Evolutionary conservation across 1,140 invertebrate genomes (phyloP), one percentile per base, ranked within the genome.

Genomic region (Drosophila baimaii): DNA sequence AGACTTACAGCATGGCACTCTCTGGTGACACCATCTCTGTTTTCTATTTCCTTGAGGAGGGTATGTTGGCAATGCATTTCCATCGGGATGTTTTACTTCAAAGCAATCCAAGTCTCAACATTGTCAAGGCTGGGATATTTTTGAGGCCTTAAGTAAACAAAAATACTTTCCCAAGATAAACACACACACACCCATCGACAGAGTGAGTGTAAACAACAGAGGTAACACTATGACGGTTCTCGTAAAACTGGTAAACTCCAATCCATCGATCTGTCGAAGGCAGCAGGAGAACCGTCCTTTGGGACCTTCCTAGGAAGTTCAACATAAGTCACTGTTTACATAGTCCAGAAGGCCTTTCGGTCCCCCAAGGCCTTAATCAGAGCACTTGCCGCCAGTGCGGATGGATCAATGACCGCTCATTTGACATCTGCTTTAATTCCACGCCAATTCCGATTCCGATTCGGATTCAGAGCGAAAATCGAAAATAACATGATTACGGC

Each of bases 361-460:
- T 58, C 56, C 69, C 71, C 63, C 31, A 35, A 41, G 78, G 64
- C 69, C 51, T 81, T 81, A 86, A 81, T 86, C 82, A 66, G 54
- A 65, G 75, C 70, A 79, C 74, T 85, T 75, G 56, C 43, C 25
- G 21, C 13, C 37, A 5, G 29, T 23, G 13, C 17, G 39, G 37
- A 57, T 75, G 83, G 79, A 88, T 86, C 76, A 82, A 73, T 77
- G 71, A 68, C 83, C 83, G 66, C 39, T 72, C 77, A 54, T 56
- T 51, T 63, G 72, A 86, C 82, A 86, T 86, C 82, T 86, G 82
- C 55, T 86, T 79, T 69, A 65, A 82, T 86, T 86, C 66, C 78
- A 73, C 63, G 43, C 35, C 70, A 76, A 77, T 75, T 57, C 15
- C 70, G 61, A 66, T 70, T 49, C 17, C 69, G 69, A 63, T 66